phyloP scores from a whole-genome alignment of 2,113 vertebrate genomes.

The Petrocephalus zakoni region DNA sequence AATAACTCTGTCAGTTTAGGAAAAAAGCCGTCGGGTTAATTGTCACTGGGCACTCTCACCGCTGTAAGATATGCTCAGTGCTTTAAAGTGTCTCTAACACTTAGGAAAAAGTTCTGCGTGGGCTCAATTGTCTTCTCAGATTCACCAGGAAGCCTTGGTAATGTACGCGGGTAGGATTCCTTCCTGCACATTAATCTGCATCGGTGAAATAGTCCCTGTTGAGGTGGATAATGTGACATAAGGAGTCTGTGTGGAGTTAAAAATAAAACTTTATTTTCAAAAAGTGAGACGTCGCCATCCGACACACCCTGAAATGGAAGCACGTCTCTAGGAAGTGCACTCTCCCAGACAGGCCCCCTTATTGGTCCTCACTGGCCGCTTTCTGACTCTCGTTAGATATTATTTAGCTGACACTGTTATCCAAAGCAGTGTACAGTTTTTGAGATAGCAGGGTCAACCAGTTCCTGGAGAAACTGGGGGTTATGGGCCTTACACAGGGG shows the following conservation, averaged over 20 bases:
- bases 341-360: background rate
- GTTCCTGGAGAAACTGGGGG: background rate
- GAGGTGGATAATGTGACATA: conserved; percentile 58
- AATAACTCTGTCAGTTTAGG: conserved; percentile 25
- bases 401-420: background rate
- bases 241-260: conserved; percentile 53
- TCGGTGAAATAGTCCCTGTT: conserved; percentile 60
- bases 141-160: background rate
- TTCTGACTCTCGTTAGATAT: background rate
- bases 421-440: background rate
- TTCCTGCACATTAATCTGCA: conserved; percentile 51
- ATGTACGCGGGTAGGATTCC: conserved; percentile 29
- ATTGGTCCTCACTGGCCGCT: background rate
- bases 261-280: conserved; percentile 55
- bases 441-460: background rate
- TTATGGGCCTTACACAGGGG: background rate
- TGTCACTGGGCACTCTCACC: conserved; percentile 35
- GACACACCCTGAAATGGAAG: conserved; percentile 33
- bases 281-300: conserved; percentile 46
- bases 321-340: background rate
- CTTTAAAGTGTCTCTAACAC: conserved; percentile 19
- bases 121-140: conserved; percentile 12
- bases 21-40: conserved; percentile 33
- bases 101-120: conserved; percentile 22
- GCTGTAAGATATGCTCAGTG: conserved; percentile 15